Conservation (phyloP, 2,797 vertebrate genomes). For the Delichon dasypus region DNA sequence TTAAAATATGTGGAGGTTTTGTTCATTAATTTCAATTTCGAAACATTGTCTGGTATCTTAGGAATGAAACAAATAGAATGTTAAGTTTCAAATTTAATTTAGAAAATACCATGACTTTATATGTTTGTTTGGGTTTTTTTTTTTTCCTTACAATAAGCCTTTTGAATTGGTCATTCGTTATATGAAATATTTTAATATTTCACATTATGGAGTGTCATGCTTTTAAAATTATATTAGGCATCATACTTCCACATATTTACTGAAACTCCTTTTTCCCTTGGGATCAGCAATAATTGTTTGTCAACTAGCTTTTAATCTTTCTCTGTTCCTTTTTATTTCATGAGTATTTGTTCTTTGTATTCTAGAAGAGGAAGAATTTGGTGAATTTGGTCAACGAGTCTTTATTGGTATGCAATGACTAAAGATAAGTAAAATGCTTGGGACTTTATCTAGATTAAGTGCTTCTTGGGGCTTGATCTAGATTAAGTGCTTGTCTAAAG, state of each 20-base stretch:
- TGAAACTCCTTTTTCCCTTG: background rate
- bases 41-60: background rate
- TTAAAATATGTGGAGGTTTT: background rate
- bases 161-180: background rate
- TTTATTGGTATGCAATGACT: slow-evolving; percentile 74
- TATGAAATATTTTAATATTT: background rate
- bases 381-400: slow-evolving; percentile 75
- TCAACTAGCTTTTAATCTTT: background rate
- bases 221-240: background rate
- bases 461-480: background rate
- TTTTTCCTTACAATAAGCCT: background rate
- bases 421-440: slow-evolving; percentile 24
- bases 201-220: background rate
- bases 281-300: background rate
- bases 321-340: background rate
- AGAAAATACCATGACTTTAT: background rate
- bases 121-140: background rate
- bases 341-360: slow-evolving; percentile 8
- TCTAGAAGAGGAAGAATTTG: slow-evolving; percentile 88
- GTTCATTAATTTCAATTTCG: background rate
- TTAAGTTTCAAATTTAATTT: background rate
- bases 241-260: background rate
- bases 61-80: background rate
- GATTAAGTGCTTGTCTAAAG: background rate
- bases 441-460: background rate